A percentile compares a stretch with the other conserved stretches of the same genome.
Conservation (phyloP, 1,140 invertebrate genomes). For the Cydia strobilella region DNA sequence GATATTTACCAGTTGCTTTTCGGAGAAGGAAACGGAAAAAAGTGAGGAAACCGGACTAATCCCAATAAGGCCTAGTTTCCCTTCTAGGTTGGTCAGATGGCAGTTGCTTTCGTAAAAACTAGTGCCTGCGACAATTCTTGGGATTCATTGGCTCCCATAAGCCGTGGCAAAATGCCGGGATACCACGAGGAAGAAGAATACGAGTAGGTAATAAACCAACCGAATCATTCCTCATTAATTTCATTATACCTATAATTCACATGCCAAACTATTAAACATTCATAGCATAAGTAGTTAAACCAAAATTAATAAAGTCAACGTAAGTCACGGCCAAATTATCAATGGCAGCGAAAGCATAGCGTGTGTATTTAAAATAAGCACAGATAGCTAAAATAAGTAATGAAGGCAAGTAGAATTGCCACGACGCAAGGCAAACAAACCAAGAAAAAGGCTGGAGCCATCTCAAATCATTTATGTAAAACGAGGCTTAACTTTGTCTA, state of each 20-base stretch:
- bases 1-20: too few relatives aligned
- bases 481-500: slow-evolving; percentile 19
- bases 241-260: too few relatives aligned
- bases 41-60: too few relatives aligned
- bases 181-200: too few relatives aligned
- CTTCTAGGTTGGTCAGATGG: too few relatives aligned
- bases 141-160: too few relatives aligned
- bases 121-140: too few relatives aligned
- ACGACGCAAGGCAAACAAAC: slow-evolving; percentile 1
- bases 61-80: too few relatives aligned
- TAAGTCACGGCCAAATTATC: neutral
- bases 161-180: too few relatives aligned
- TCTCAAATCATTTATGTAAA: slow-evolving; percentile 32
- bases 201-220: neutral
- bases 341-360: slow-evolving; percentile 5
- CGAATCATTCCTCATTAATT: neutral
- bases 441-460: slow-evolving; percentile 27
- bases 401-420: slow-evolving; percentile 15
- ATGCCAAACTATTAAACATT: neutral
- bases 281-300: neutral
- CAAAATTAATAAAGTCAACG: neutral
- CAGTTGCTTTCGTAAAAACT: too few relatives aligned
- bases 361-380: slow-evolving; percentile 17
- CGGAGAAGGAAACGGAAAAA: too few relatives aligned
- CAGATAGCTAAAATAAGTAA: slow-evolving; percentile 25